Evolutionary conservation across 1,140 invertebrate genomes (phyloP).

Genomic region (Antheraea pernyi): DNA sequence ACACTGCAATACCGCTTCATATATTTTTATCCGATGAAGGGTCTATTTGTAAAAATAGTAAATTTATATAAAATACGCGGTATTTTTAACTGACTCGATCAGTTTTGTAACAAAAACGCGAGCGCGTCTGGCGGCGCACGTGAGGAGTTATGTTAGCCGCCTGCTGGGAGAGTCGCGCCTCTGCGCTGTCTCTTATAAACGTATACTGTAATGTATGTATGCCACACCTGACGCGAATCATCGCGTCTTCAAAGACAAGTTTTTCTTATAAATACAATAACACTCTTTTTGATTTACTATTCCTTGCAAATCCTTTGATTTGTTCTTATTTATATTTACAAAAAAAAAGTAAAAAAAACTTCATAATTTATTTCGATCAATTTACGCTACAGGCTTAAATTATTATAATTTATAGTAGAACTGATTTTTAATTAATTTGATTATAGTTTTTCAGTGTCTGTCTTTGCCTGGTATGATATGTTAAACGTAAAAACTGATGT

Average conservation of each 20-base stretch:
- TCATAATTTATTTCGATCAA: no score
- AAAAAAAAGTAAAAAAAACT: no score
- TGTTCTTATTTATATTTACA: slow-evolving; percentile 1
- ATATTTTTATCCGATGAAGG: slow-evolving; percentile 15
- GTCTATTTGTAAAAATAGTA: slow-evolving; percentile 49
- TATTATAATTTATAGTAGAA: no score
- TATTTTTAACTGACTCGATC: slow-evolving; percentile 37
- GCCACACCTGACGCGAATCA: slow-evolving; percentile 6
- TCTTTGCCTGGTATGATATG: no score
- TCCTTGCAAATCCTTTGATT: not conserved
- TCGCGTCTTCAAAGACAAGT: not conserved
- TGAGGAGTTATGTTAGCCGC: slow-evolving; percentile 33
- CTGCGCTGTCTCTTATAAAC: not conserved
- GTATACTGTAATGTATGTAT: slow-evolving; percentile 7
- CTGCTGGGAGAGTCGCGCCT: slow-evolving; percentile 36
- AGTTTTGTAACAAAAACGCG: slow-evolving; percentile 40
- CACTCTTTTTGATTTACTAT: not conserved
- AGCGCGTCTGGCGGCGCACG: slow-evolving; percentile 28
- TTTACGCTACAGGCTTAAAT: no score
- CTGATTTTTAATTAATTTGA: no score
- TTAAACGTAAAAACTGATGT: no score
- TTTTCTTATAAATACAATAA: not conserved
- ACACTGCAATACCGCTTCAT: slow-evolving; percentile 6
- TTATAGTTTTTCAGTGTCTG: no score
- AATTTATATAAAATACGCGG: slow-evolving; percentile 39